phyloP scores from a whole-genome alignment of 1,140 invertebrate genomes.

The Prorops nasuta region DNA sequence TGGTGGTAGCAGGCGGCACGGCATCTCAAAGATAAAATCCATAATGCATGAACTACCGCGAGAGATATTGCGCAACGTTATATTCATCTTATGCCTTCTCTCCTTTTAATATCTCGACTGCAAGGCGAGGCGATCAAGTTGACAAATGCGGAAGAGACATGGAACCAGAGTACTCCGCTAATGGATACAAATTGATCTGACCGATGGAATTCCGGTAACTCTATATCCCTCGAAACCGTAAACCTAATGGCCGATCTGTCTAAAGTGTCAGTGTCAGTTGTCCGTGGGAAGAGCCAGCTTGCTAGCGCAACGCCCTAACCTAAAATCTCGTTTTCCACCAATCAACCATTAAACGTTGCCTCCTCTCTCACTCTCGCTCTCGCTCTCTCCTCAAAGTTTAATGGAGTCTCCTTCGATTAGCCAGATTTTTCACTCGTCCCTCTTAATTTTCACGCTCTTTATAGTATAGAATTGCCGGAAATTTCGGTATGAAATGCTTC shows the following conservation, averaged over 20 bases:
- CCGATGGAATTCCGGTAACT: constrained; percentile 51
- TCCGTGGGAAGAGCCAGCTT: constrained; percentile 35
- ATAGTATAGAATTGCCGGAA: too few relatives aligned
- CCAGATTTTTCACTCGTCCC: too few relatives aligned
- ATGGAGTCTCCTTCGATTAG: too few relatives aligned
- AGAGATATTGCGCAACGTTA: constrained; percentile 52
- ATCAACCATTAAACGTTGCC: neutral
- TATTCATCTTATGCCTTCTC: constrained; percentile 55
- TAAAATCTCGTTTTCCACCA: neutral
- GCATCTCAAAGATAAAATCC: constrained; percentile 52
- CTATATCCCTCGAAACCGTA: constrained; percentile 48
- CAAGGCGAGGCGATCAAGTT: constrained; percentile 4
- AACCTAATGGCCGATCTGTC: constrained; percentile 54
- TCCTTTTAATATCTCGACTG: constrained; percentile 52
- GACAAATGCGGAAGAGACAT: too few relatives aligned
- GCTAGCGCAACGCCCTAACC: neutral
- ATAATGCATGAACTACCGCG: constrained; percentile 55
- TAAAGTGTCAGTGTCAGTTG: constrained; percentile 47
- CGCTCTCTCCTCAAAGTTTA: neutral
- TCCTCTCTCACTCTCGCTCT: neutral
- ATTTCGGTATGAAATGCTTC: too few relatives aligned
- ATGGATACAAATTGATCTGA: constrained; percentile 56
- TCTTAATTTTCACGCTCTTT: too few relatives aligned
- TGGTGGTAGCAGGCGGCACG: too few relatives aligned
- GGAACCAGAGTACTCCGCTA: too few relatives aligned